Base-by-base conservation (phyloP, 2,888 invertebrate species). In the Drosophila affinis region DNA sequence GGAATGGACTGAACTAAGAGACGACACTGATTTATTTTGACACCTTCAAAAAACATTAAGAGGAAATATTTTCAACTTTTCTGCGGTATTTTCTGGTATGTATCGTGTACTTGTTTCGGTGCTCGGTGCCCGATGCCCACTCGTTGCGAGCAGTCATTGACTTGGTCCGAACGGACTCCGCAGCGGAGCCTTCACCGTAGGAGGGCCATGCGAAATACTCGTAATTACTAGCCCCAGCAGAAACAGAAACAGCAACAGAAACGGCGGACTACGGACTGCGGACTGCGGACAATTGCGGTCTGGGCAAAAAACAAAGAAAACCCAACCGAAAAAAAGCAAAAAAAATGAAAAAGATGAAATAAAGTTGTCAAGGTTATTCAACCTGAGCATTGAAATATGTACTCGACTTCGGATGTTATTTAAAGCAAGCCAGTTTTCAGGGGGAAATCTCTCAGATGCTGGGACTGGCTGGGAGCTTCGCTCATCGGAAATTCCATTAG, bases 361-460 rank as follows among this genome's bases (percentile, higher is more conserved):
- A 71, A 72, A 65, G 62, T 53, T 59, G 67, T 64, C 39, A 75
- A 76, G 81, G 73, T 82, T 75, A 56, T 85, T 82, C 82, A 82
- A 84, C 82, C 75, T 63, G 55, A 76, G 62, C 72, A 79, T 46
- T 59, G 24, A 63, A 27, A 29, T 45, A 5, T 24, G 24, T 24
- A 57, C 45, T 55, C 68, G 61, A 62, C 39, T n/a, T n/a, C 14
- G 39, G 39, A 7, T n/a, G 55, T 24, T 75, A 57, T 72, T 73
- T 69, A 71, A 69, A 64, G 72, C 52, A 62, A 59, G n/a, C 39
- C n/a, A 39, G 34, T 34, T 5, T 12, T 34, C 12, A 34, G 5
- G 12, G 32, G 45, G 14, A 51, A 58, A 73, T 39, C 39, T 39
- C 51, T 64, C 47, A 9, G 21, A 21, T 21, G 21, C 21, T 21